Conservation (phyloP, 2,888 invertebrate species). For the Lasiommata megera region DNA sequence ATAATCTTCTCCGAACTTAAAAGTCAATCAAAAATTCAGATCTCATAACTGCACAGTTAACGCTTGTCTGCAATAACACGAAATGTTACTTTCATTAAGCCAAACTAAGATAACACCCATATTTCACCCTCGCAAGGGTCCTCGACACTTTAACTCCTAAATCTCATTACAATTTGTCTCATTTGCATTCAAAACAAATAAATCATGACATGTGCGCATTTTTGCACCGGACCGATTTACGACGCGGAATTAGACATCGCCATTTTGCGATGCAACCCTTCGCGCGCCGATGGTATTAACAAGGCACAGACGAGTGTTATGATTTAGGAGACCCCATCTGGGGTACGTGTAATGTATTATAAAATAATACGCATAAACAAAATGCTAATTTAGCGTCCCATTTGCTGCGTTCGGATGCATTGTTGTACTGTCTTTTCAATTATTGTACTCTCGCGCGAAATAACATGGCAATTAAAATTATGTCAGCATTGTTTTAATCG, state of each 20-base stretch:
- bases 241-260: constrained; percentile 39
- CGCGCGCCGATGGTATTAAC: constrained; percentile 54
- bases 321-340: constrained; percentile 66
- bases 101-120: constrained; percentile 27
- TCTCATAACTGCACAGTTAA: background rate
- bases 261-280: constrained; percentile 47
- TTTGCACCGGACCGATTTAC: constrained; percentile 45
- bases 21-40: background rate
- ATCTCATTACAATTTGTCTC: constrained; percentile 74
- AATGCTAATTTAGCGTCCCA: constrained; percentile 54
- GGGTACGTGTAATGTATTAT: constrained; percentile 48
- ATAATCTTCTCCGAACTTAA: too few relatives aligned
- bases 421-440: constrained; percentile 14
- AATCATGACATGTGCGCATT: constrained; percentile 66
- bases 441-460: constrained; percentile 3
- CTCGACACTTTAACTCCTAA: constrained; percentile 45
- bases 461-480: background rate
- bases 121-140: constrained; percentile 36
- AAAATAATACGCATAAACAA: constrained; percentile 59
- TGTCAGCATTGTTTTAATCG: too few relatives aligned
- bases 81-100: constrained; percentile 10
- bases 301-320: constrained; percentile 70
- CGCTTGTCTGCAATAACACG: background rate
- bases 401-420: constrained; percentile 33
- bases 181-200: constrained; percentile 73